phyloP scores from a whole-genome alignment of 2,888 invertebrate genomes.

The Ormyrus thymus region DNA sequence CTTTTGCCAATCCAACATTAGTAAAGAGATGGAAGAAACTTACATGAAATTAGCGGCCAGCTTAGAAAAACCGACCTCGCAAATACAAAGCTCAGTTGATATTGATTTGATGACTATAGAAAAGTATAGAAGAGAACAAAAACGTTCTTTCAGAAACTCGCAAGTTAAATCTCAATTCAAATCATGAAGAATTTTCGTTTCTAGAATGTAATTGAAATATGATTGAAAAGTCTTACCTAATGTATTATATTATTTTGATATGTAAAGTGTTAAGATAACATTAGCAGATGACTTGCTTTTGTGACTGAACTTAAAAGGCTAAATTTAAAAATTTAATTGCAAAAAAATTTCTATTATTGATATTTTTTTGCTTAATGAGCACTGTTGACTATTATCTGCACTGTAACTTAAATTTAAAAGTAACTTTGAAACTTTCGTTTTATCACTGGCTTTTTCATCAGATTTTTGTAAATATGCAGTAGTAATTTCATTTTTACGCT shows the following conservation, averaged over 20 bases:
- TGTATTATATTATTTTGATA: neutral
- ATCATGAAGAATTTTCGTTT: constrained; percentile 2
- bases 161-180: constrained; percentile 28
- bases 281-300: neutral
- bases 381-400: too few species aligned
- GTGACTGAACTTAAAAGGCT: neutral
- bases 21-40: constrained; percentile 72
- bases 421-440: too few species aligned
- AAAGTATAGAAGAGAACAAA: constrained; percentile 70
- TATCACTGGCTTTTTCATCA: too few species aligned
- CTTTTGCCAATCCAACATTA: constrained; percentile 68
- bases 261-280: neutral
- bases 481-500: too few species aligned
- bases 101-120: constrained; percentile 67
- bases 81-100: constrained; percentile 61
- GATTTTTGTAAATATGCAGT: too few species aligned
- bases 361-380: neutral
- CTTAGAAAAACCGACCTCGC: constrained; percentile 66
- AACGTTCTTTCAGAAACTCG: constrained; percentile 54
- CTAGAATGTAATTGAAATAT: constrained; percentile 5
- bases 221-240: neutral
- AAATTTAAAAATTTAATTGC: neutral
- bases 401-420: too few species aligned
- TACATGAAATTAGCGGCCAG: constrained; percentile 72
- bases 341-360: neutral